These are phyloP conservation scores for Stegodyphus mimosarum DNA, from an alignment of 1,140 invertebrate genomes.

Conservation along the genomic window DNA sequence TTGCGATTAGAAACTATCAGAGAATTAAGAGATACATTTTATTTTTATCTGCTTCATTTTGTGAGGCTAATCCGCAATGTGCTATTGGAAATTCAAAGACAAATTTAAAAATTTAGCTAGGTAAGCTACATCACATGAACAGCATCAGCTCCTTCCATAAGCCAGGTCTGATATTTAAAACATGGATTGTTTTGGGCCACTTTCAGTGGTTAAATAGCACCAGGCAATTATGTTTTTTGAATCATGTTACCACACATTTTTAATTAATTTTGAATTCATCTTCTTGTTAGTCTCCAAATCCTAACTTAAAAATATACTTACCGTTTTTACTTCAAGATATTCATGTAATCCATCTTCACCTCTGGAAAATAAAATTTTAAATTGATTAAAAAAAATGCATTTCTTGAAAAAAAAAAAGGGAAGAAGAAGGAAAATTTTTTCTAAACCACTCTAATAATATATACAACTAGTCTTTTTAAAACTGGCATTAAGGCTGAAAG, in stretches of 20 bases:
- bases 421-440: neutral
- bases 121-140: neutral
- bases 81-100: too few species aligned
- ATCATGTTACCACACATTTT: neutral
- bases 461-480: neutral
- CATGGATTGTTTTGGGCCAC: neutral
- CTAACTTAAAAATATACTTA: slow-evolving; percentile 28
- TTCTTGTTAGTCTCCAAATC: neutral
- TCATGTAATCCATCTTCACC: slow-evolving; percentile 62
- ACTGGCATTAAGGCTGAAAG: neutral
- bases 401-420: neutral
- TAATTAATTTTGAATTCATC: neutral
- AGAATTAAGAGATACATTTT: too few species aligned
- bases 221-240: too few species aligned
- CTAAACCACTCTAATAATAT: neutral
- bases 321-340: slow-evolving; percentile 63
- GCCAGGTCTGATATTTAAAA: neutral
- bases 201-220: neutral
- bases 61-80: too few species aligned
- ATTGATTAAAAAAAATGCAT: neutral
- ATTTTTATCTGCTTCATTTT: too few species aligned
- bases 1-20: too few species aligned
- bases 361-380: slow-evolving; percentile 21
- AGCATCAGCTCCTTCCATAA: neutral
- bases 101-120: too few species aligned